phyloP scores from a whole-genome alignment of 2,113 vertebrate species.

The Gallinago media region DNA sequence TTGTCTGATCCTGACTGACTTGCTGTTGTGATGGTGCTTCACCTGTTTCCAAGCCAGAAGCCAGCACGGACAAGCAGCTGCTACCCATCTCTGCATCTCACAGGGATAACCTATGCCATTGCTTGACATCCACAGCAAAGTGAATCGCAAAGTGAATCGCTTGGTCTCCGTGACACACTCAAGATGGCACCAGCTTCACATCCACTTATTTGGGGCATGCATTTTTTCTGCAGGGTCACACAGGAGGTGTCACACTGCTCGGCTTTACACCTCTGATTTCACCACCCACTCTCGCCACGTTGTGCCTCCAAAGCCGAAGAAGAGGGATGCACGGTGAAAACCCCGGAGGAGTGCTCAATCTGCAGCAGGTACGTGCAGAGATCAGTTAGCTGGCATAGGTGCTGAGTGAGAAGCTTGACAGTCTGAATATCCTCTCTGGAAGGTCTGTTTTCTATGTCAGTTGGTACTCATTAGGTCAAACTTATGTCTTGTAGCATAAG shows the following conservation, averaged over 20 bases:
- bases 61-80: fast-evolving
- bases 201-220: neutral
- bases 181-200: neutral
- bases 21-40: neutral
- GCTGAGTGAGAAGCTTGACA: neutral
- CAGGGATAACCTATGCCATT: neutral
- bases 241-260: neutral
- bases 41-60: neutral
- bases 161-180: neutral
- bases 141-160: neutral
- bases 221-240: neutral
- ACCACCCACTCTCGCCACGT: fast-evolving
- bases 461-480: neutral
- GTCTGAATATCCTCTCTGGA: neutral
- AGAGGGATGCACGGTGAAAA: neutral
- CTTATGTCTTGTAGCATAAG: neutral
- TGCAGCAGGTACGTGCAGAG: neutral
- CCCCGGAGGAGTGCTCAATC: fast-evolving
- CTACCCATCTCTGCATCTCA: neutral
- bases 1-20: neutral
- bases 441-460: neutral
- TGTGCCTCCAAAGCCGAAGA: neutral
- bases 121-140: neutral
- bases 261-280: neutral
- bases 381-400: neutral